phyloP scores from a whole-genome alignment of 2,888 invertebrate species.

The Ariolimax columbianus region DNA sequence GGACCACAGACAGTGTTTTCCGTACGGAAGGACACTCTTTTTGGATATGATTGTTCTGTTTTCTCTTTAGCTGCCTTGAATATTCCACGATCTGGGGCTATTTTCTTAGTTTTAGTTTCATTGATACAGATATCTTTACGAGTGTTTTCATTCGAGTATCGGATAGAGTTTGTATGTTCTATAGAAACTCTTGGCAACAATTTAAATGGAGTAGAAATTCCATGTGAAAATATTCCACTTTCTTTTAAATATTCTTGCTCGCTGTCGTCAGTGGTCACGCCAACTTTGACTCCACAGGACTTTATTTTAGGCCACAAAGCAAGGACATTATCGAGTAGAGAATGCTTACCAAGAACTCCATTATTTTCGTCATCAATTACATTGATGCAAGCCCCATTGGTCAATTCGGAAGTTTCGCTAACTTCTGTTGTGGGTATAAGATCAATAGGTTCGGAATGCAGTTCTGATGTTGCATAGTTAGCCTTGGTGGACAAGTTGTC shows the following conservation, averaged over 20 bases:
- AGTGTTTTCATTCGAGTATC: background rate
- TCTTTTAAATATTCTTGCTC: background rate
- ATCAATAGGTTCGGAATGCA: background rate
- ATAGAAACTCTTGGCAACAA: background rate
- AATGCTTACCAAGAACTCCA: background rate
- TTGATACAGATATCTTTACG: background rate
- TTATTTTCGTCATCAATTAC: background rate
- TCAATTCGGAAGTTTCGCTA: background rate
- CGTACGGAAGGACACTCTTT: conserved; percentile 3
- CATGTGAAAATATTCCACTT: background rate
- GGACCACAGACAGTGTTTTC: background rate
- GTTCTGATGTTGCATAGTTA: background rate
- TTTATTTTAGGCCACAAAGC: background rate
- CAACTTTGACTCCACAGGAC: background rate
- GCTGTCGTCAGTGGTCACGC: background rate
- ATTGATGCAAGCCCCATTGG: background rate
- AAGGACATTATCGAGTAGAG: background rate
- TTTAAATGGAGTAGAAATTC: background rate
- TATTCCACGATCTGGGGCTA: background rate
- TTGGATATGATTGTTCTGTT: background rate
- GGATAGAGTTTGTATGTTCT: background rate
- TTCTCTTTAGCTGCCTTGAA: background rate
- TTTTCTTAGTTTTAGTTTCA: background rate
- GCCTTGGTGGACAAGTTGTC: background rate
- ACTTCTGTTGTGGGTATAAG: background rate